Conservation (phyloP, 2,888 invertebrate species). For the Spodoptera littoralis region DNA sequence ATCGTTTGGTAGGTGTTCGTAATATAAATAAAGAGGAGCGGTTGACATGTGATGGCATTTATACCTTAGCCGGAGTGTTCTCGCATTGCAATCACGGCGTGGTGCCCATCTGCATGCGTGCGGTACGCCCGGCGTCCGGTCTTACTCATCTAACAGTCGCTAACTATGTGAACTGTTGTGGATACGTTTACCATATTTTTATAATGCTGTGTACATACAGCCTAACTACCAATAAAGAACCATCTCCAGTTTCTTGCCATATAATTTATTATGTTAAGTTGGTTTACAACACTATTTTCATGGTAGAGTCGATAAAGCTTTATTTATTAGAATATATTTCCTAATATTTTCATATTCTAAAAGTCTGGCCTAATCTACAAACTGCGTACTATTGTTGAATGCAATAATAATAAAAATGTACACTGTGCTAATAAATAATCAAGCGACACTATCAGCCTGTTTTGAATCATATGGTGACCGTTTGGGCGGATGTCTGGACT, state of each 20-base stretch:
- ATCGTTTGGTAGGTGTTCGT: slow-evolving; percentile 79
- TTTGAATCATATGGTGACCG: slow-evolving; percentile 47
- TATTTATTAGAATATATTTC: too few species aligned
- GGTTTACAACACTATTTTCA: too few species aligned
- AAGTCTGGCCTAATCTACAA: neutral
- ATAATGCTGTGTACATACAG: slow-evolving; percentile 30
- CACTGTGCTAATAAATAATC: slow-evolving; percentile 25
- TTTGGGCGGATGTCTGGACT: slow-evolving; percentile 67
- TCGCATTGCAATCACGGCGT: slow-evolving; percentile 83
- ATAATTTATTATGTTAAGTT: too few species aligned
- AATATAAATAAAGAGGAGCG: slow-evolving; percentile 78
- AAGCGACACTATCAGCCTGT: slow-evolving; percentile 36
- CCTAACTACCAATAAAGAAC: slow-evolving; percentile 22
- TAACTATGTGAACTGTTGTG: slow-evolving; percentile 72
- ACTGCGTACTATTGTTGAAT: slow-evolving; percentile 8
- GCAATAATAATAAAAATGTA: slow-evolving; percentile 1
- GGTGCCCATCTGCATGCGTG: slow-evolving; percentile 82
- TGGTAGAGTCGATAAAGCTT: too few species aligned
- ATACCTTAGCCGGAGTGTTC: slow-evolving; percentile 83
- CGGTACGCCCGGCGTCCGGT: slow-evolving; percentile 82
- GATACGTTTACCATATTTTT: slow-evolving; percentile 63
- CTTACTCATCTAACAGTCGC: slow-evolving; percentile 82
- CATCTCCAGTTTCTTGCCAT: slow-evolving; percentile 7
- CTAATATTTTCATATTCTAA: too few species aligned
- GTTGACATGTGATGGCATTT: slow-evolving; percentile 83